Evolutionary conservation across 2,797 vertebrate genomes (phyloP).

Genomic region (Euphonia xanthogaster): DNA sequence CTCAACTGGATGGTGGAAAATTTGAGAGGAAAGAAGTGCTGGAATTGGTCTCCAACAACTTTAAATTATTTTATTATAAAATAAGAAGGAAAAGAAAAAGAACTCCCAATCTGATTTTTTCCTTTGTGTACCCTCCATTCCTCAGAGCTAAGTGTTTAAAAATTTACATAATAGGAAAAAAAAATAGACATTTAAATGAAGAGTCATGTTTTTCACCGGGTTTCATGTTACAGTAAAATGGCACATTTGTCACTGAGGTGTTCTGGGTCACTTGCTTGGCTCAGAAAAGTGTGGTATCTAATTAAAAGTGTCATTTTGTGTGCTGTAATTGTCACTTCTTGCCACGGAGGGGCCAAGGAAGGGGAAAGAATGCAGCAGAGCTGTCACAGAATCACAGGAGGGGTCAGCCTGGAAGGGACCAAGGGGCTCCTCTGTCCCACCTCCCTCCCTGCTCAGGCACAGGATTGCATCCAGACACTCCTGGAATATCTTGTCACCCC

Average conservation of each 20-base stretch:
- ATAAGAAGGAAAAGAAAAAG: neutral
- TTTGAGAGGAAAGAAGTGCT: neutral
- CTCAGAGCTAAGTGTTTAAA: neutral
- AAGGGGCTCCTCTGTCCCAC: neutral
- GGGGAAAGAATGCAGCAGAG: neutral
- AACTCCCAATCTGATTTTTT: fast-evolving
- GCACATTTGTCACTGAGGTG: neutral
- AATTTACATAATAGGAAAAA: neutral
- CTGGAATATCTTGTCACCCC: neutral
- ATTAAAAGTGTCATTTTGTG: constrained; percentile 4
- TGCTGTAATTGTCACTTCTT: neutral
- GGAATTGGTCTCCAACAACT: neutral
- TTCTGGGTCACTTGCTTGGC: neutral
- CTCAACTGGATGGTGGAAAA: neutral
- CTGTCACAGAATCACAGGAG: neutral
- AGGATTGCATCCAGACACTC: neutral
- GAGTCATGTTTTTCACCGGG: neutral
- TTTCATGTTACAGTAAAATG: neutral
- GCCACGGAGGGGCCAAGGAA: neutral
- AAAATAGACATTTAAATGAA: neutral
- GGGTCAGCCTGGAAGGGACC: neutral
- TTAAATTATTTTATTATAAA: neutral
- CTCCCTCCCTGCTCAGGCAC: neutral
- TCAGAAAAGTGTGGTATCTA: neutral
- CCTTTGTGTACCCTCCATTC: neutral